These are phyloP conservation scores for Cyclina sinensis DNA, from an alignment of 1,140 invertebrate species.

Conservation along the genomic window DNA sequence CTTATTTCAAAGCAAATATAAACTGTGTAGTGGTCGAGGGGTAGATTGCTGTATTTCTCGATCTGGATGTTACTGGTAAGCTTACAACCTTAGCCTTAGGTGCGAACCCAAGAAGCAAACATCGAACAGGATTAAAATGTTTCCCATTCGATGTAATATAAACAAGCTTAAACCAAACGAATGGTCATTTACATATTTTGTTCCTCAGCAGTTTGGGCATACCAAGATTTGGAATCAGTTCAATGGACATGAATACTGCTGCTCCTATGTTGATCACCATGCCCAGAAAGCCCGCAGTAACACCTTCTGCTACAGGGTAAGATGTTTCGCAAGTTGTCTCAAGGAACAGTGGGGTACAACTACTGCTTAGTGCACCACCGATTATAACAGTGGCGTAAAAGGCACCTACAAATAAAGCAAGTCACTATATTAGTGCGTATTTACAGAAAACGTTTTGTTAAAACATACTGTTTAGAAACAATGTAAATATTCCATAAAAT, in stretches of 20 bases:
- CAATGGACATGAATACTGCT: constrained; percentile 83
- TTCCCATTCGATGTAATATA: no score
- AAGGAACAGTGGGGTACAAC: constrained; percentile 86
- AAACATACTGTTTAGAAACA: no score
- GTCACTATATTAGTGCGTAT: background rate
- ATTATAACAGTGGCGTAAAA: constrained; percentile 70
- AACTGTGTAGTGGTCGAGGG: no score
- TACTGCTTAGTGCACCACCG: constrained; percentile 85
- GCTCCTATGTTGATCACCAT: constrained; percentile 85
- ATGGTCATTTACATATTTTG: background rate
- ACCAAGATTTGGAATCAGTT: constrained; percentile 83
- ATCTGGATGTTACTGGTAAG: no score
- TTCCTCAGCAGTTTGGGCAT: background rate
- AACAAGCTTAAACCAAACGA: no score
- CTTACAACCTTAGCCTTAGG: no score
- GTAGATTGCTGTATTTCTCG: no score
- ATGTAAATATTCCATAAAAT: no score
- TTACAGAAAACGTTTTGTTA: background rate
- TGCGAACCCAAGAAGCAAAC: no score
- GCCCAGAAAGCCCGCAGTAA: constrained; percentile 87
- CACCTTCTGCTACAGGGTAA: constrained; percentile 87
- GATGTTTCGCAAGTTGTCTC: constrained; percentile 87
- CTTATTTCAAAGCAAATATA: no score
- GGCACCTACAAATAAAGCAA: background rate
- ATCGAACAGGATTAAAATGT: no score